A percentile compares a stretch with the other conserved stretches of the same genome.
Conservation (phyloP, 2,888 invertebrate species). For the Biston betularia region DNA sequence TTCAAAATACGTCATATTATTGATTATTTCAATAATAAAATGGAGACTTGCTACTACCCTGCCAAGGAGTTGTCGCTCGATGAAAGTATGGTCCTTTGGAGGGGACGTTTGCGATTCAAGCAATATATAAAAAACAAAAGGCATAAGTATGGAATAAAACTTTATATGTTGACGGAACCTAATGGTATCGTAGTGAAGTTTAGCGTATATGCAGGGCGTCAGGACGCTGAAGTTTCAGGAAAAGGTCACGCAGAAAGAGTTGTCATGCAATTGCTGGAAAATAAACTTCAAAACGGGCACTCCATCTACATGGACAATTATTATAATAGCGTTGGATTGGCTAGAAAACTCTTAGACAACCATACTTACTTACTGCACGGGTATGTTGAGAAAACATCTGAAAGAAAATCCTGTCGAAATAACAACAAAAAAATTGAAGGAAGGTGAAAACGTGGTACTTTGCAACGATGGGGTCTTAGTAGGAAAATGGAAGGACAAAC, state of each 20-base stretch:
- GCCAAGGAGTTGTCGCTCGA: conserved; percentile 1
- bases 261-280: conserved; percentile 25
- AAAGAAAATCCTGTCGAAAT: conserved; percentile 29
- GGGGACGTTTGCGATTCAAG: neutral
- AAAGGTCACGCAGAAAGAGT: conserved; percentile 32
- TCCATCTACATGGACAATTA: conserved; percentile 37
- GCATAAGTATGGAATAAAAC: conserved; percentile 10
- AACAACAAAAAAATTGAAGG: neutral
- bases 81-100: neutral
- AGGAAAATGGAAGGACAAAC: conserved; percentile 26
- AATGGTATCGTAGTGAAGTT: conserved; percentile 3
- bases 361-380: conserved; percentile 40
- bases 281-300: conserved; percentile 24
- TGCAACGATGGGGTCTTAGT: neutral
- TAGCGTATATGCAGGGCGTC: conserved; percentile 25
- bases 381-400: conserved; percentile 25
- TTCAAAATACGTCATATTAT: neutral
- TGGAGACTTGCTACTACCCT: neutral
- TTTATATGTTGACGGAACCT: conserved; percentile 2
- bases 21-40: neutral
- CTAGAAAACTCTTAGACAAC: conserved; percentile 23
- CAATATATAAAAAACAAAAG: conserved; percentile 10
- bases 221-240: conserved; percentile 19
- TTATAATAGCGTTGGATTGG: conserved; percentile 32
- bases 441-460: neutral